phyloP scores from a whole-genome alignment of 2,888 invertebrate species.

The Stenoptilia bipunctidactyla region DNA sequence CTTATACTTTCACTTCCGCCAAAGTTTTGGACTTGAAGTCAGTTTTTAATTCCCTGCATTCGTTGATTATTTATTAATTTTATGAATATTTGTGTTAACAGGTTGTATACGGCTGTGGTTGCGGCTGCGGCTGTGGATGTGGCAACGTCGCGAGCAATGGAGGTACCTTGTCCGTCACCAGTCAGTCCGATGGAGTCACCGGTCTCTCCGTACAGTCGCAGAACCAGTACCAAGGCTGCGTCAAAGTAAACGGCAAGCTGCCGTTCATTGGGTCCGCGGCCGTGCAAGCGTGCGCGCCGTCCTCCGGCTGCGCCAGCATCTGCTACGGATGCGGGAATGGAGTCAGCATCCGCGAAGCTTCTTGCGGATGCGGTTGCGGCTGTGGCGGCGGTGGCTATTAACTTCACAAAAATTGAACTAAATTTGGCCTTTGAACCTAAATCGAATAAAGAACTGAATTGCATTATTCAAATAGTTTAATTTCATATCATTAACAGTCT shows the following conservation, averaged over 20 bases:
- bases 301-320: background rate
- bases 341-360: background rate
- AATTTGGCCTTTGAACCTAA: too few relatives aligned
- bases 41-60: too few relatives aligned
- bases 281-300: background rate
- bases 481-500: too few relatives aligned
- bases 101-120: background rate
- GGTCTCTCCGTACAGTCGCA: background rate
- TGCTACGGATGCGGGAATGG: background rate
- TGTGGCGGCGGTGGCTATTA: background rate
- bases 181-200: background rate
- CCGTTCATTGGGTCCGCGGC: background rate
- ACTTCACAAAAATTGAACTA: too few relatives aligned
- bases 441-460: too few relatives aligned
- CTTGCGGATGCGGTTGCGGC: background rate
- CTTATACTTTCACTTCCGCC: too few relatives aligned
- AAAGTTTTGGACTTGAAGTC: too few relatives aligned
- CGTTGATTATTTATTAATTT: too few relatives aligned
- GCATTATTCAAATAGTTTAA: too few relatives aligned
- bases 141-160: background rate
- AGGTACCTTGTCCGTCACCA: background rate
- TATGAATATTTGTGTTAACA: too few relatives aligned
- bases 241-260: background rate
- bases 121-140: background rate
- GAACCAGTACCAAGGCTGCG: conserved; percentile 1